phyloP scores from a whole-genome alignment of 2,888 invertebrate genomes.

The Spodoptera exigua region DNA sequence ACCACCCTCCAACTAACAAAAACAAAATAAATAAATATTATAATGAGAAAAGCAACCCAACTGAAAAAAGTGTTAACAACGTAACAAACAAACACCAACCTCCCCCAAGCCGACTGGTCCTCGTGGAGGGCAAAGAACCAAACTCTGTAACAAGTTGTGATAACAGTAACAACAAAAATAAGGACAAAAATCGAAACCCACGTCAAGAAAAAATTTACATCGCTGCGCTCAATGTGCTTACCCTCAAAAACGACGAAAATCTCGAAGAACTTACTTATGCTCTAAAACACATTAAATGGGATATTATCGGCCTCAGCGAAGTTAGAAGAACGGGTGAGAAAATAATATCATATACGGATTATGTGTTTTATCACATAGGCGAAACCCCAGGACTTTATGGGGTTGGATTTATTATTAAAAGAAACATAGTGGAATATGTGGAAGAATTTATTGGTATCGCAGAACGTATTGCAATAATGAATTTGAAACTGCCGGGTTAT shows the following conservation, averaged over 20 bases:
- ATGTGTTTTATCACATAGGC: background rate
- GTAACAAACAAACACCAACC: too few relatives aligned
- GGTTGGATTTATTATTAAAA: slow-evolving; percentile 45
- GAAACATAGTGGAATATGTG: slow-evolving; percentile 32
- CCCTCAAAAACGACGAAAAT: slow-evolving; percentile 1
- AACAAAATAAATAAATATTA: too few relatives aligned
- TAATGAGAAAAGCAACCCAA: too few relatives aligned
- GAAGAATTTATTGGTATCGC: slow-evolving; percentile 48
- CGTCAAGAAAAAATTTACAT: background rate
- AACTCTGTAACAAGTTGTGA: too few relatives aligned
- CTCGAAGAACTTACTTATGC: slow-evolving; percentile 1
- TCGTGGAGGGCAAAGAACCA: too few relatives aligned
- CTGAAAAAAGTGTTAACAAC: too few relatives aligned
- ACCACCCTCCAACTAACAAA: too few relatives aligned
- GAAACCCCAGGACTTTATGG: background rate
- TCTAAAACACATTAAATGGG: slow-evolving; percentile 5
- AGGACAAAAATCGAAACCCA: too few relatives aligned
- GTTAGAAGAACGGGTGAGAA: slow-evolving; percentile 3
- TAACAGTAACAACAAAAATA: too few relatives aligned
- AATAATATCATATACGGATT: background rate
- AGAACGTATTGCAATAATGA: slow-evolving; percentile 50
- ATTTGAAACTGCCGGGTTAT: slow-evolving; percentile 48
- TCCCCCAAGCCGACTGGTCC: too few relatives aligned
- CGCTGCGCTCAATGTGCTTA: background rate
- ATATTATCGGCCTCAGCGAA: slow-evolving; percentile 7